Conservation (phyloP, 2,113 vertebrate species). For the Halichoerus grypus region DNA sequence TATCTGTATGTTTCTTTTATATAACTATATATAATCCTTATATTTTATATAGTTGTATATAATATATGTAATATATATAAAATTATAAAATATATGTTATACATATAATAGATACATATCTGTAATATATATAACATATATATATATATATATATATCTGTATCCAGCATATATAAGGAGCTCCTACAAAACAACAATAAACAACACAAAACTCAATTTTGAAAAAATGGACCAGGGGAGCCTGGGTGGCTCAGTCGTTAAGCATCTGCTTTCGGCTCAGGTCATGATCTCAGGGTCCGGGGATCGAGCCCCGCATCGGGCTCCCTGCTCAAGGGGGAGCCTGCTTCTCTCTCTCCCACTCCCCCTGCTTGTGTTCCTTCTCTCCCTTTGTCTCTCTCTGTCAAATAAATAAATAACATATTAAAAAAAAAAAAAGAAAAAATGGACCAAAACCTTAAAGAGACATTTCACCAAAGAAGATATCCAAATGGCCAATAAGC, state of each 20-base stretch:
- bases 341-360: too few species aligned
- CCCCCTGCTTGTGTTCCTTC: too few species aligned
- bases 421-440: not conserved
- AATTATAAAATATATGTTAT: not conserved
- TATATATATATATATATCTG: not conserved
- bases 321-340: too few species aligned
- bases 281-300: too few species aligned
- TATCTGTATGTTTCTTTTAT: not conserved
- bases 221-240: not conserved
- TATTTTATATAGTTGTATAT: not conserved
- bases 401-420: too few species aligned
- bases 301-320: too few species aligned
- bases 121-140: not conserved
- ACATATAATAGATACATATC: not conserved
- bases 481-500: not conserved
- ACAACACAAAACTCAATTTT: not conserved
- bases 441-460: not conserved
- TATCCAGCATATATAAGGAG: not conserved
- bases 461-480: not conserved
- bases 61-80: not conserved
- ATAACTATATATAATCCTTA: not conserved
- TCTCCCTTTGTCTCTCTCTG: too few species aligned
- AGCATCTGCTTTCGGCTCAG: too few species aligned
- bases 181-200: not conserved
- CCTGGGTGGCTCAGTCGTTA: too few species aligned